Base-by-base conservation (phyloP, 2,113 vertebrate species). In the Leucoraja erinaceus region DNA sequence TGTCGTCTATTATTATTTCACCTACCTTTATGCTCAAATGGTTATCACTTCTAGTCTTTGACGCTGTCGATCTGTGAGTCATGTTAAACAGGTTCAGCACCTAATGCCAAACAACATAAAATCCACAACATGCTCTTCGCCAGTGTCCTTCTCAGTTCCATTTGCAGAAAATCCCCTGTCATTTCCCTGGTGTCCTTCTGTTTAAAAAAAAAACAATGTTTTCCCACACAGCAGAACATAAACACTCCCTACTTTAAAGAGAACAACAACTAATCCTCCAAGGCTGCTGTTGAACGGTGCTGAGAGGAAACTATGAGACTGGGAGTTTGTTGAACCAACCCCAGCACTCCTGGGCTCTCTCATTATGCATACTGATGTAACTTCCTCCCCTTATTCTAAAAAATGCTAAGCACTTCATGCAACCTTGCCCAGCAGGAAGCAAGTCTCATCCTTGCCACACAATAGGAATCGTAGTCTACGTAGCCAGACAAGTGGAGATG, bases 1-100 rank as follows among this genome's bases (percentile, higher is more conserved):
- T 66, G 31, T 33, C n/a, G 3, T 88, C 0, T 88, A n/a, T n/a
- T 61, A 86, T 66, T 25, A 86, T 72, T 92, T 11, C 70, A 68
- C 94, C 5, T 95, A 97, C 97, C 96, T 97, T 96, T 94, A 96
- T 96, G 93, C 96, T 95, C 94, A 94, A 86, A 95, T 96, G 96
- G 94, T 94, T 95, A 77, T 96, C 96, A 94, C 95, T 95, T 95
- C 93, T 95, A 95, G 72, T 74, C 93, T 93, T 94, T 63, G 93
- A 56, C 63, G 96, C 96, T 94, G 96, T 96, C 31, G 94, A 95
- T 95, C 95, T 95, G 94, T 95, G 94, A 95, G 96, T 95, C 96
- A 96, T 97, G 95, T 94, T 96, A 93, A 94, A 91, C 90, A 72
- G 90, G 93, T 94, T 93, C 75, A 28, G 2, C 77, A 93, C 81